Base-by-base conservation (phyloP, 2,888 invertebrate genomes). In the Eremobia ochroleuca region DNA sequence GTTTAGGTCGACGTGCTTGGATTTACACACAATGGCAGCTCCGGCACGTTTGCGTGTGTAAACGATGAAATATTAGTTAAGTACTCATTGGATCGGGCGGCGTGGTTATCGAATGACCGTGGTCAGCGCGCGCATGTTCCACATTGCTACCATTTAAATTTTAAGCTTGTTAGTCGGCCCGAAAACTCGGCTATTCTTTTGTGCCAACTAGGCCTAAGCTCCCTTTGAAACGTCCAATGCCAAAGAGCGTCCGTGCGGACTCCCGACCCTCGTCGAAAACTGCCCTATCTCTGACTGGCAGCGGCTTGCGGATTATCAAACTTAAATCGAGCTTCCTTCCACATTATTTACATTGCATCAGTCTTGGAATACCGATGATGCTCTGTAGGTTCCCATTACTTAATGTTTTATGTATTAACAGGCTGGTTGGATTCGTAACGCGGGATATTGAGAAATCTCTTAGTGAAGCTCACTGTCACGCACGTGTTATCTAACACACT, bases 1-100 rank as follows among this genome's bases (percentile, higher is more conserved):
- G 92, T 93, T 93, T 91, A 90, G 92, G 92, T 93, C 92, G 92
- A 92, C 90, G 92, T 92, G 93, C 92, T 91, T 88, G 88, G 92
- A 95, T 95, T 95, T 94, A 93, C 94, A 95, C 93, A 95, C 94
- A 95, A 95, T 94, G 92, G 91, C 87, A 87, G 87, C 88, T 90
- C 89, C 89, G 88, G 90, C 92, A 91, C 92, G 92, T 92, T 93
- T 93, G 92, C 92, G 92, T 94, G 91, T 92, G 92, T 91, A 92
- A 93, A 94, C 93, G 91, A 93, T 94, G 93, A 94, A 93, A 94
- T 94, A 93, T 94, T 93, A 92, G 91, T 91, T 90, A 89, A 87
- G 86, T 87, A 89, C 88, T 89, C 88, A 89, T 90, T 92, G 92
- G 89, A 87, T 88, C 86, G 88, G 86, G 85, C 85, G 87, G 85